phyloP scores from a whole-genome alignment of 1,140 invertebrate genomes.

The Sycobia sp. region DNA sequence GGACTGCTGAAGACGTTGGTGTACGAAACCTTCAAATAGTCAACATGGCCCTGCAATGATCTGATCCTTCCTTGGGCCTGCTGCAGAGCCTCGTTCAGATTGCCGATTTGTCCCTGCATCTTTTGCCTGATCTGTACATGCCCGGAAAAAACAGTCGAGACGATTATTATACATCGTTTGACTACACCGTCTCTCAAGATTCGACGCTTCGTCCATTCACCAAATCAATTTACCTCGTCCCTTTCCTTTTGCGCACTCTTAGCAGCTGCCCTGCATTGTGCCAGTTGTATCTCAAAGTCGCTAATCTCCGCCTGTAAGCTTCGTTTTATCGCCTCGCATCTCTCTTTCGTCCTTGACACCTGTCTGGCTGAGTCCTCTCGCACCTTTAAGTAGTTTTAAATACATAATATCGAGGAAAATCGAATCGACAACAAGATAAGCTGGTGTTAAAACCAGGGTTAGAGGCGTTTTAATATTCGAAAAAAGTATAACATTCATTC shows the following conservation, averaged over 20 bases:
- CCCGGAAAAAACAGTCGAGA: no score
- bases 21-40: slow-evolving; percentile 66
- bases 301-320: slow-evolving; percentile 69
- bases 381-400: no score
- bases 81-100: slow-evolving; percentile 70
- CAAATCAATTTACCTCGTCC: slow-evolving; percentile 66
- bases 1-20: slow-evolving; percentile 52
- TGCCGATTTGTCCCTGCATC: slow-evolving; percentile 72
- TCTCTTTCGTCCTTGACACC: slow-evolving; percentile 70
- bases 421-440: background rate
- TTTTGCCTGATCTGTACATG: slow-evolving; percentile 68
- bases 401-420: background rate
- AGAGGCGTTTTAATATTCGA: no score
- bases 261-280: slow-evolving; percentile 66
- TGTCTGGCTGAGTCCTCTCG: slow-evolving; percentile 75
- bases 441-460: no score
- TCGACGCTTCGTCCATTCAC: no score
- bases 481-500: no score
- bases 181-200: no score
- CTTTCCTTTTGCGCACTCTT: slow-evolving; percentile 69
- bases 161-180: no score
- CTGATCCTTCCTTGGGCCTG: slow-evolving; percentile 70
- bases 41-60: slow-evolving; percentile 69
- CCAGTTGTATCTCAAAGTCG: slow-evolving; percentile 70
- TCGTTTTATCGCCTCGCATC: slow-evolving; percentile 67